Evolutionary conservation across 1,140 invertebrate genomes (phyloP).

Genomic region (Drosophila funebris): DNA sequence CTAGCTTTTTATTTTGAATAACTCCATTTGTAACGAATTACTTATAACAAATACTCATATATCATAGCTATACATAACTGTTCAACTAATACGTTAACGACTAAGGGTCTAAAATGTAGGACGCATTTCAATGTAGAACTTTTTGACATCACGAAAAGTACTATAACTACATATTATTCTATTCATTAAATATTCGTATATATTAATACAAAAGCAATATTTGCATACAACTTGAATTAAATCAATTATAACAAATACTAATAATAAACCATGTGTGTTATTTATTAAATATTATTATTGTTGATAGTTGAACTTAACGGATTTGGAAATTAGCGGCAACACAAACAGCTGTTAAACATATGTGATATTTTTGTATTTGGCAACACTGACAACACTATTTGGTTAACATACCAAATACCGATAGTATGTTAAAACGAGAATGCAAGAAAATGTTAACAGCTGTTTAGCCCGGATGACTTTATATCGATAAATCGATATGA

Average conservation of each 20-base stretch:
- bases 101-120: slow-evolving; percentile 33
- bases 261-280: neutral
- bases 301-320: neutral
- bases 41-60: slow-evolving; percentile 56
- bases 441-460: no score
- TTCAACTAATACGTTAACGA: slow-evolving; percentile 31
- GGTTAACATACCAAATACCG: no score
- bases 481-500: no score
- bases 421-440: no score
- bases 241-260: slow-evolving; percentile 35
- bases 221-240: slow-evolving; percentile 46
- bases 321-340: neutral
- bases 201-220: slow-evolving; percentile 52
- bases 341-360: neutral
- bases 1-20: slow-evolving; percentile 15
- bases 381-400: no score
- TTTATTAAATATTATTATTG: neutral
- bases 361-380: neutral
- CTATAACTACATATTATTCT: slow-evolving; percentile 20
- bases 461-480: no score
- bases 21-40: slow-evolving; percentile 64
- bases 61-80: slow-evolving; percentile 48
- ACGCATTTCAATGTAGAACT: slow-evolving; percentile 52
- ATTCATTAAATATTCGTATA: slow-evolving; percentile 25
- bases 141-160: neutral